A percentile compares a stretch with the other conserved stretches of the same genome.
phyloP scores from a whole-genome alignment of 2,888 invertebrate species.

The Stenodema calcarata region DNA sequence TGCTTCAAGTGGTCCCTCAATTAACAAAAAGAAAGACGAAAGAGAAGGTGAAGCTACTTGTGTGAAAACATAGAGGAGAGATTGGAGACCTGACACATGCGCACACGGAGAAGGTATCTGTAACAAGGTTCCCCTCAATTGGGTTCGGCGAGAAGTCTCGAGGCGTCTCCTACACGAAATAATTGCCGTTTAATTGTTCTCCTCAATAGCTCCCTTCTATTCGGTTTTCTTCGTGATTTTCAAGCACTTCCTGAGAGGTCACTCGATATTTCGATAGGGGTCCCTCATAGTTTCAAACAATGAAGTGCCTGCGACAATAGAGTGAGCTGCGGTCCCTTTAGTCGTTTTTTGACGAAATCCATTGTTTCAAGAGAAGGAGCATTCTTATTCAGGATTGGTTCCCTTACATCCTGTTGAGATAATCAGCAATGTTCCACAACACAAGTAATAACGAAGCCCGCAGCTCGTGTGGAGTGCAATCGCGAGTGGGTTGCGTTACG shows the following conservation, averaged over 20 bases:
- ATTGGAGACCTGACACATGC: neutral
- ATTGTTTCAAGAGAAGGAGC: conserved; percentile 1
- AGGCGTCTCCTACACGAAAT: conserved; percentile 4
- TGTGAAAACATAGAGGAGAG: neutral
- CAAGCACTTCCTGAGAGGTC: conserved; percentile 37
- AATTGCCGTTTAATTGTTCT: conserved; percentile 31
- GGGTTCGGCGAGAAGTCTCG: conserved; percentile 6
- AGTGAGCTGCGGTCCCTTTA: neutral
- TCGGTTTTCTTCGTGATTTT: neutral
- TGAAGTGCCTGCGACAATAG: conserved; percentile 3
- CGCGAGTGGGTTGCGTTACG: neutral
- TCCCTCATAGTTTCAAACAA: conserved; percentile 27
- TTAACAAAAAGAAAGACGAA: conserved; percentile 8
- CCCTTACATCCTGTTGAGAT: neutral
- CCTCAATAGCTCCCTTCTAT: neutral
- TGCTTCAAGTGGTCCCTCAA: conserved; percentile 1
- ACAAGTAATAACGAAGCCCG: conserved; percentile 23
- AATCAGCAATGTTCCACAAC: conserved; percentile 13
- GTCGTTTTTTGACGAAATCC: neutral
- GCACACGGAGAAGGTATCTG: neutral
- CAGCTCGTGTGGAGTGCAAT: neutral
- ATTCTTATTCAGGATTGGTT: neutral
- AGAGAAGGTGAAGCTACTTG: conserved; percentile 1
- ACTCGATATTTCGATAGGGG: conserved; percentile 40
- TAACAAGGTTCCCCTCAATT: conserved; percentile 22